phyloP scores from a whole-genome alignment of 2,888 invertebrate genomes.

The Caenorhabditis imperialis region DNA sequence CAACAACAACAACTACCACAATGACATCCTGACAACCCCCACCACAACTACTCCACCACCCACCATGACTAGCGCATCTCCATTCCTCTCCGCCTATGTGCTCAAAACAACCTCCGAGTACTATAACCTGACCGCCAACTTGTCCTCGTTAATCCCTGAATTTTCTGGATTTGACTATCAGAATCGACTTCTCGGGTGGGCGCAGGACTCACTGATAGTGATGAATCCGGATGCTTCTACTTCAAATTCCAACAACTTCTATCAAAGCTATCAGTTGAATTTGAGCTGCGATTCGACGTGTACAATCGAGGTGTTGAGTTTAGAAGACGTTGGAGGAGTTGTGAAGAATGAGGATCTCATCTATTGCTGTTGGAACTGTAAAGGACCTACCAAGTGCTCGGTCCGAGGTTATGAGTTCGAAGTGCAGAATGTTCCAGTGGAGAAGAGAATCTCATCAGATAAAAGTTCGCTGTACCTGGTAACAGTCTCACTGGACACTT shows the following conservation, averaged over 20 bases:
- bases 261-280: too few relatives aligned
- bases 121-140: slow-evolving; percentile 16
- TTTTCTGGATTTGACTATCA: slow-evolving; percentile 13
- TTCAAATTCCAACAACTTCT: background rate
- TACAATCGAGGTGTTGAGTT: slow-evolving; percentile 13
- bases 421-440: slow-evolving; percentile 16
- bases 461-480: slow-evolving; percentile 12
- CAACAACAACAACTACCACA: slow-evolving; percentile 35
- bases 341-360: slow-evolving; percentile 6
- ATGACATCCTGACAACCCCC: slow-evolving; percentile 22
- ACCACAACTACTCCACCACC: slow-evolving; percentile 11
- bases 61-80: background rate
- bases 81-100: slow-evolving; percentile 22
- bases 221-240: slow-evolving; percentile 3
- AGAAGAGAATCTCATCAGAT: slow-evolving; percentile 21
- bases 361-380: slow-evolving; percentile 29
- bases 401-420: slow-evolving; percentile 17
- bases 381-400: slow-evolving; percentile 12
- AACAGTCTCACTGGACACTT: too few relatives aligned
- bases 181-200: slow-evolving; percentile 21
- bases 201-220: background rate
- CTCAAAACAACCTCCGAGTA: slow-evolving; percentile 36
- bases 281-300: slow-evolving; percentile 3
- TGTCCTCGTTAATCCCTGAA: slow-evolving; percentile 15
- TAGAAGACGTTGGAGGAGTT: background rate